These are phyloP conservation scores for Pluvialis apricaria DNA, from an alignment of 2,113 vertebrate genomes.

Conservation along the genomic window DNA sequence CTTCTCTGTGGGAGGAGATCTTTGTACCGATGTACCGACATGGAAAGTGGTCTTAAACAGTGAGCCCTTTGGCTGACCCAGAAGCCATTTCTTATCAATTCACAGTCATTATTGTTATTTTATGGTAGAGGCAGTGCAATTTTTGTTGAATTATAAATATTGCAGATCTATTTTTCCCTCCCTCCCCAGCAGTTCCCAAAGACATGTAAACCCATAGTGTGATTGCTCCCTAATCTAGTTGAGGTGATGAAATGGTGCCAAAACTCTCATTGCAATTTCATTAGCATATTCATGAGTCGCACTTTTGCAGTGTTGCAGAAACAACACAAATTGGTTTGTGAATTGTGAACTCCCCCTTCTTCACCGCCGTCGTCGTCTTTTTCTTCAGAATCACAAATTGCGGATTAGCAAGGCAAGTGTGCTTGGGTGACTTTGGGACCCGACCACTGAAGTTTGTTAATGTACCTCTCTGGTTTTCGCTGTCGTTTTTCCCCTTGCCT, in stretches of 20 bases:
- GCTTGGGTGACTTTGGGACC: conserved; percentile 37
- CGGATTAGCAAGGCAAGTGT: conserved; percentile 45
- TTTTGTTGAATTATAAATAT: conserved; percentile 70
- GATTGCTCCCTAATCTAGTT: conserved; percentile 72
- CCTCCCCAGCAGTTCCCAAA: conserved; percentile 57
- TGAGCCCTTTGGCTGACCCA: background rate
- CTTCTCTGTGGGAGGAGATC: background rate
- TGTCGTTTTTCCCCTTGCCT: background rate
- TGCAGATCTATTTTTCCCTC: conserved; percentile 5
- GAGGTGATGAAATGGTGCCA: conserved; percentile 77
- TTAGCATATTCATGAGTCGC: conserved; percentile 80
- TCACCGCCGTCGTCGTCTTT: background rate
- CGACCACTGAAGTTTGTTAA: background rate
- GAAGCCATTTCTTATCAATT: background rate
- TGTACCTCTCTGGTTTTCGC: background rate
- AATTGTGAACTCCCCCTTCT: conserved; percentile 76
- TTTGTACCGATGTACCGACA: no score
- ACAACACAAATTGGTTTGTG: conserved; percentile 82
- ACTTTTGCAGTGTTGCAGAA: conserved; percentile 83
- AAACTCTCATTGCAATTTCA: conserved; percentile 78
- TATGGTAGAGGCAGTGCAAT: conserved; percentile 40
- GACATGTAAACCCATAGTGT: conserved; percentile 57
- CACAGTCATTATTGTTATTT: conserved; percentile 37
- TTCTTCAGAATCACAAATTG: conserved; percentile 57
- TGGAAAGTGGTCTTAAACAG: background rate